These are phyloP conservation scores for Bombus ignitus DNA, from an alignment of 1,140 invertebrate species.

Conservation along the genomic window DNA sequence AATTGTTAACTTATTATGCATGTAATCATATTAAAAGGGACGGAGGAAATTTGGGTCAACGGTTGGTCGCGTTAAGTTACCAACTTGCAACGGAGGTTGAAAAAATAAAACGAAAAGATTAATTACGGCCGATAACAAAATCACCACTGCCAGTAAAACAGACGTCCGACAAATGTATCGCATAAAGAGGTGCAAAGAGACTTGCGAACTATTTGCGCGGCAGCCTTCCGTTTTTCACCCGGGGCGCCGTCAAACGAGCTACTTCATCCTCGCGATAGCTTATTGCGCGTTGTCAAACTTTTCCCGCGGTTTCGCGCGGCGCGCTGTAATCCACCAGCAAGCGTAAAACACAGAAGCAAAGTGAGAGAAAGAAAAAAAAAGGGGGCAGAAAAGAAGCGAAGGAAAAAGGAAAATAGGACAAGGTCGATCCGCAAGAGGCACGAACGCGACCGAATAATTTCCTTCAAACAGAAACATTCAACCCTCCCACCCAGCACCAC, in stretches of 20 bases:
- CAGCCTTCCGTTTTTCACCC: background rate
- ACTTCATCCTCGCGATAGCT: background rate
- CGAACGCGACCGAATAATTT: constrained; percentile 35
- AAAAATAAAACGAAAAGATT: background rate
- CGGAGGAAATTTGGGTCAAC: too few relatives aligned
- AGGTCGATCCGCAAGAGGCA: constrained; percentile 1
- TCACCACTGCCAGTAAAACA: background rate
- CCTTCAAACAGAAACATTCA: constrained; percentile 20
- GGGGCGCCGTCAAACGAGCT: background rate
- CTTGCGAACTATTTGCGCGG: background rate
- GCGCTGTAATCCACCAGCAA: background rate
- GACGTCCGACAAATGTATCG: background rate
- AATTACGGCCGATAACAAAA: background rate
- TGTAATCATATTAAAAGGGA: background rate
- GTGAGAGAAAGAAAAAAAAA: too few relatives aligned
- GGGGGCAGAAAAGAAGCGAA: background rate
- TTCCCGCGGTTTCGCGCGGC: background rate
- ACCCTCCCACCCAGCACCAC: background rate
- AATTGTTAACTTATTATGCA: background rate
- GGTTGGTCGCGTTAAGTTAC: background rate
- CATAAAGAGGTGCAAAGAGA: constrained; percentile 1
- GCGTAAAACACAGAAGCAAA: background rate
- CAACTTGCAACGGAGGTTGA: background rate
- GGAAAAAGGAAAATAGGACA: constrained; percentile 15
- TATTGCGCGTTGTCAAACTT: constrained; percentile 31